Evolutionary conservation across 2,888 invertebrate species (phyloP).

Genomic region (Tipula confusa): DNA sequence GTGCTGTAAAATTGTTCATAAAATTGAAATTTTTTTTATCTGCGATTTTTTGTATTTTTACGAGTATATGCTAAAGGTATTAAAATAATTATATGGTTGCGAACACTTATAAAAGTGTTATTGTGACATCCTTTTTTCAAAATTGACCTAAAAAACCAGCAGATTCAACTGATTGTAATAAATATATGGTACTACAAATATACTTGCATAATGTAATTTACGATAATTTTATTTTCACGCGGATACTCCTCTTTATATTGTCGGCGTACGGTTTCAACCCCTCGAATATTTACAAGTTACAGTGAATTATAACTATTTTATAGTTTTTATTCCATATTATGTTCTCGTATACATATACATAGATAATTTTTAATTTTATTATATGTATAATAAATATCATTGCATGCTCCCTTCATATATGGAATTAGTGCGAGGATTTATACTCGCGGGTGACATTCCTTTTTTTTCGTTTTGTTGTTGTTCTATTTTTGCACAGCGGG

Average conservation of each 20-base stretch:
- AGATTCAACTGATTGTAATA: not conserved
- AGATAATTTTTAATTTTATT: constrained; percentile 10
- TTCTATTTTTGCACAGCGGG: not conserved
- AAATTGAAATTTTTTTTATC: too few species aligned
- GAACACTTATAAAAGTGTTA: too few species aligned
- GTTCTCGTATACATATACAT: not conserved
- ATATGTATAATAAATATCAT: not conserved
- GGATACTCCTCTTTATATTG: not conserved
- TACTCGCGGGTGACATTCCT: constrained; percentile 27
- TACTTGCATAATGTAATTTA: not conserved
- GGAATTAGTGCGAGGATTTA: not conserved
- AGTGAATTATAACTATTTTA: not conserved
- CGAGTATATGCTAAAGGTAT: too few species aligned
- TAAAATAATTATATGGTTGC: too few species aligned
- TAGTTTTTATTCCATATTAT: not conserved
- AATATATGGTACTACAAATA: too few species aligned
- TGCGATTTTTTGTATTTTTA: too few species aligned
- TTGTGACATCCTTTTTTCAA: not conserved
- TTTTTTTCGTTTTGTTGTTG: not conserved
- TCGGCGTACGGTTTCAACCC: not conserved
- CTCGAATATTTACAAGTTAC: not conserved
- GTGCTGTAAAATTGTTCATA: too few species aligned
- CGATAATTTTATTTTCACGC: not conserved
- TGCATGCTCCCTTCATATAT: not conserved
- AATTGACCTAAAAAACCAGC: not conserved